A percentile compares a stretch with the other conserved stretches of the same genome.
Conservation (phyloP, 2,797 vertebrate genomes). For the Oophaga sylvatica region DNA sequence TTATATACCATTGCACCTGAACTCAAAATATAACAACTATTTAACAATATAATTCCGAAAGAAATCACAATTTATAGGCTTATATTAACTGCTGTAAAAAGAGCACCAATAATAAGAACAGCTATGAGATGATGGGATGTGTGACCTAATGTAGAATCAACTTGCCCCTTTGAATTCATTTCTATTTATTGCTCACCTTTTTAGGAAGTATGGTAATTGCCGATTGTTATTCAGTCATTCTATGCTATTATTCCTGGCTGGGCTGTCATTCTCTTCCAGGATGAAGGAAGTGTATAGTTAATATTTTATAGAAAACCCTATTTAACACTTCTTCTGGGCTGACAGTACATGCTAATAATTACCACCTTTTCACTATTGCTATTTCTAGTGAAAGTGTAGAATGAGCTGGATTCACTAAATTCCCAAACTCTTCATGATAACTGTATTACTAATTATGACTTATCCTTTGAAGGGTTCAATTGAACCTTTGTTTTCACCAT, state of each 20-base stretch:
- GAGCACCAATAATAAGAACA: not conserved
- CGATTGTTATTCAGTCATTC: not conserved
- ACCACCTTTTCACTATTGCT: not conserved
- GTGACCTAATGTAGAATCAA: not conserved
- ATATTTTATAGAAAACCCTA: constrained; percentile 12
- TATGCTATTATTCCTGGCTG: not conserved
- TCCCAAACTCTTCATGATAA: not conserved
- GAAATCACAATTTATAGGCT: not conserved
- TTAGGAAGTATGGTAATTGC: not conserved
- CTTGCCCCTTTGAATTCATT: not conserved
- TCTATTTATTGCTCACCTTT: not conserved
- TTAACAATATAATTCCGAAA: too few relatives aligned
- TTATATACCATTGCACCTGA: too few relatives aligned
- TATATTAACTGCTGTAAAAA: not conserved
- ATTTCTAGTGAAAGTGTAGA: not conserved
- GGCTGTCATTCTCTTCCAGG: not conserved
- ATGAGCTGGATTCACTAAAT: not conserved
- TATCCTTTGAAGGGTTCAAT: not conserved
- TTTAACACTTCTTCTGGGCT: not conserved
- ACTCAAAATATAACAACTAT: too few relatives aligned
- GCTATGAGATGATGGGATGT: not conserved
- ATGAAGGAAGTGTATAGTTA: not conserved
- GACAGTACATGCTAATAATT: not conserved
- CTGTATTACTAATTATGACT: not conserved
- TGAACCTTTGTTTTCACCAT: not conserved